phyloP scores from a whole-genome alignment of 2,797 vertebrate genomes.

The Brachymystax lenok region DNA sequence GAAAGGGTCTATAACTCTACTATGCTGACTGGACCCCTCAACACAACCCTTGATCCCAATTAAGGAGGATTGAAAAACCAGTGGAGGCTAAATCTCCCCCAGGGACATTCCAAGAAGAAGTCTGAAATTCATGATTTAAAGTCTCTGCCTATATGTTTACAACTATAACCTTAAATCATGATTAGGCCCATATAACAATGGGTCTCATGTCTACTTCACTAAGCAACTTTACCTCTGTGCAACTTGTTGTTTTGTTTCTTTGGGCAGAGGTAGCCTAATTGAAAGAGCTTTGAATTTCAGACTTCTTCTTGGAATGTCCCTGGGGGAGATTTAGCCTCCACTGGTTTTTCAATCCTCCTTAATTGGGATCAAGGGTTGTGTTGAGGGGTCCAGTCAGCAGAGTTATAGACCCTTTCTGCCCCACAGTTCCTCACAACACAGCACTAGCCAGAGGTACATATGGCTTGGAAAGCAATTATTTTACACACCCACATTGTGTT shows the following conservation, averaged over 20 bases:
- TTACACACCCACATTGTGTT: too few relatives aligned
- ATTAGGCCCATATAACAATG: neutral
- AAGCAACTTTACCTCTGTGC: too few relatives aligned
- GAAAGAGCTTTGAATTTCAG: neutral
- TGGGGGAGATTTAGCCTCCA: conserved; percentile 52
- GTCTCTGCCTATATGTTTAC: neutral
- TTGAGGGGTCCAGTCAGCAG: conserved; percentile 17
- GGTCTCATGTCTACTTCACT: too few relatives aligned
- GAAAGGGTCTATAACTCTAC: conserved; percentile 36
- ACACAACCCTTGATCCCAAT: conserved; percentile 60
- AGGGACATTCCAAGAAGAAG: conserved; percentile 37
- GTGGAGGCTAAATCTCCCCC: conserved; percentile 53
- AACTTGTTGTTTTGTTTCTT: too few relatives aligned
- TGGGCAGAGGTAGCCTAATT: too few relatives aligned
- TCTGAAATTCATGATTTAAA: neutral
- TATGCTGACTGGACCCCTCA: conserved; percentile 18
- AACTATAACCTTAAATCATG: conserved; percentile 14
- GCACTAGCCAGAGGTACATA: conserved; percentile 38
- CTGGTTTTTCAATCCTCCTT: conserved; percentile 60
- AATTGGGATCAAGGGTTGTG: conserved; percentile 62
- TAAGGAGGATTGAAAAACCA: conserved; percentile 61
- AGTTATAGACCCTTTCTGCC: conserved; percentile 35
- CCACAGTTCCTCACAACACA: conserved; percentile 31
- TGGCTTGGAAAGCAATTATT: neutral
- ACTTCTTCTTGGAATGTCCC: conserved; percentile 38